Conservation (phyloP, 53 echinoderm and acorn worm species). For the Astropecten irregularis region DNA sequence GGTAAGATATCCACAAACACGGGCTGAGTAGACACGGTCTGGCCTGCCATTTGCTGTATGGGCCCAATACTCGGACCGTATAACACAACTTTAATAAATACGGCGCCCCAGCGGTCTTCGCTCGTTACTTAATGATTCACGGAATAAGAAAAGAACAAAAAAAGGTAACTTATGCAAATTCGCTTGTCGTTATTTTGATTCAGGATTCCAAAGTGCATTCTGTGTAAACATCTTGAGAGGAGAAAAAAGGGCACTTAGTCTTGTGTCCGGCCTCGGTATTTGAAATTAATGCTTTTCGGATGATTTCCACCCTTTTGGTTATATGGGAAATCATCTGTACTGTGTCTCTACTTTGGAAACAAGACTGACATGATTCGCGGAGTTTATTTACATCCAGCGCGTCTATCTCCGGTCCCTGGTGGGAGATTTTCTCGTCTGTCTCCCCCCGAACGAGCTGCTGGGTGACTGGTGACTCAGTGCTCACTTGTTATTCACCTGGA, state of each 20-base stretch:
- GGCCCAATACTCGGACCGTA: too few species aligned
- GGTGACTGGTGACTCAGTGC: conserved; percentile 28
- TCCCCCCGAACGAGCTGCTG: neutral
- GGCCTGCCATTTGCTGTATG: too few species aligned
- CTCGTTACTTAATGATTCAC: too few species aligned
- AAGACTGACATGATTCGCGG: neutral
- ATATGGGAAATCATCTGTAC: conserved; percentile 16
- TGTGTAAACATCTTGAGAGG: conserved; percentile 28
- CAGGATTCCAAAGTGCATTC: conserved; percentile 21
- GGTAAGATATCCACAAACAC: too few species aligned
- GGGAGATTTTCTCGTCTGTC: neutral
- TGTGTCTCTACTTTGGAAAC: neutral
- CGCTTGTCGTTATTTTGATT: conserved; percentile 9
- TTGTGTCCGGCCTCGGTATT: neutral
- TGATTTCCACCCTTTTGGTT: conserved; percentile 7
- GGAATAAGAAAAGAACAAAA: too few species aligned
- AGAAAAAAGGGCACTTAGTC: neutral
- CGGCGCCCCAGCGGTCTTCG: too few species aligned
- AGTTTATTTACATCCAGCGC: neutral
- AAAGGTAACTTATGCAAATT: too few species aligned
- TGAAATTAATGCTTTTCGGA: neutral
- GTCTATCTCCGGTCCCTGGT: neutral
- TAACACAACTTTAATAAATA: too few species aligned
- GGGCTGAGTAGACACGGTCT: too few species aligned
- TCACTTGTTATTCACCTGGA: conserved; percentile 36